Percentiles rank a stretch among this genome's conserved stretches.
Conservation (phyloP, 2,113 vertebrate genomes). For the Cephalopterus ornatus region DNA sequence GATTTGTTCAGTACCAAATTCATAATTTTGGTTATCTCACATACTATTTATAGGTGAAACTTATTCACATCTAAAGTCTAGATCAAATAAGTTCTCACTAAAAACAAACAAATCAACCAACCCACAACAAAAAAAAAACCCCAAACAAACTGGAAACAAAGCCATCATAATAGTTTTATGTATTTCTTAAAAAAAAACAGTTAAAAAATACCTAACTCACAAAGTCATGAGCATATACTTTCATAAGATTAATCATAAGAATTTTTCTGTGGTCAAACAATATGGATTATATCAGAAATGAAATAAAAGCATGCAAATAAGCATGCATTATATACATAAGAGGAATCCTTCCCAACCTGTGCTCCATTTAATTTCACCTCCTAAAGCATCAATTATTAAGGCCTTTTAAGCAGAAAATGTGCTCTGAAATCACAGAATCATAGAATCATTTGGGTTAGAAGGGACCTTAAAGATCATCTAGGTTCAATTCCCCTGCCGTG, state of each 20-base stretch:
- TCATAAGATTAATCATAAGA: not conserved
- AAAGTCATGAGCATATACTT: not conserved
- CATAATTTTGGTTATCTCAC: not conserved
- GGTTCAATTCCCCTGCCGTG: not conserved
- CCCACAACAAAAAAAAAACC: not conserved
- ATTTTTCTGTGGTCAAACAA: not conserved
- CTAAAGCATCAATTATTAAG: not conserved
- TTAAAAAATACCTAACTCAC: not conserved
- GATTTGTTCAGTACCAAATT: not conserved
- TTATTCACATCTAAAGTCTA: not conserved
- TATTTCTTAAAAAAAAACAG: not conserved
- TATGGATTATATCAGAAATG: not conserved
- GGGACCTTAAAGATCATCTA: not conserved
- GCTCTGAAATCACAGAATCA: not conserved
- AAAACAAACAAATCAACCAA: not conserved
- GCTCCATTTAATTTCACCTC: not conserved
- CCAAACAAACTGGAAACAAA: not conserved
- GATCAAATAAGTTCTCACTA: not conserved
- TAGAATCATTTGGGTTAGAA: not conserved
- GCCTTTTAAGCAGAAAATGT: not conserved
- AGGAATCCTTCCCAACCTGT: not conserved
- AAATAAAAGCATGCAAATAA: not conserved
- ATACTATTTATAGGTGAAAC: not conserved
- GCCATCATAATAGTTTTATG: not conserved
- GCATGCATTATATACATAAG: accelerated